phyloP scores from a whole-genome alignment of 2,888 invertebrate species.

The Andrena camellia region DNA sequence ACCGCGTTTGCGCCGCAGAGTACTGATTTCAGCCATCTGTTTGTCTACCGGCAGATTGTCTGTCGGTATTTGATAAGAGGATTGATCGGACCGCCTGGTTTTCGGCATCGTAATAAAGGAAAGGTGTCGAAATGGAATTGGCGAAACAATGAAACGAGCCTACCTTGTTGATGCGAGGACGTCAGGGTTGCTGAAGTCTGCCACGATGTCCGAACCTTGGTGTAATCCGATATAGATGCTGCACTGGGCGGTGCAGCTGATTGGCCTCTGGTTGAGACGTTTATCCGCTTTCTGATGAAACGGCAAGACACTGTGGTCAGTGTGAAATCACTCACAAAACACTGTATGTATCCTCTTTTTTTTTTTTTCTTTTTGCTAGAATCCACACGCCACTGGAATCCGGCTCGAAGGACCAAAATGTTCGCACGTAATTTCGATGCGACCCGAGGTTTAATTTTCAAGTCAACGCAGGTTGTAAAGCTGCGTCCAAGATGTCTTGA shows the following conservation, averaged over 20 bases:
- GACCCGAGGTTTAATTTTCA: too few species aligned
- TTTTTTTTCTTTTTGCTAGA: neutral
- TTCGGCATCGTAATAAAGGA: neutral
- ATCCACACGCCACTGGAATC: neutral
- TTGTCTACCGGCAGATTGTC: neutral
- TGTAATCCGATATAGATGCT: neutral
- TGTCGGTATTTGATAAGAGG: neutral
- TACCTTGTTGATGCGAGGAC: slow-evolving; percentile 1
- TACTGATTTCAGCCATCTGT: neutral
- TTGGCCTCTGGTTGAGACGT: neutral
- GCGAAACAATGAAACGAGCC: neutral
- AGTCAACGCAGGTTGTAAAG: too few species aligned
- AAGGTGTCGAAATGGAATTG: neutral
- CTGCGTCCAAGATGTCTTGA: too few species aligned
- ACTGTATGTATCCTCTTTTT: too few species aligned
- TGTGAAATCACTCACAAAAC: neutral
- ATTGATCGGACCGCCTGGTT: neutral
- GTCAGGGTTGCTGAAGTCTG: neutral
- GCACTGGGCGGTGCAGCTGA: neutral
- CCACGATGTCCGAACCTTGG: neutral
- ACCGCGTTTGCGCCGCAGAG: neutral
- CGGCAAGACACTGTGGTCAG: neutral
- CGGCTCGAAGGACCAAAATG: slow-evolving; percentile 1
- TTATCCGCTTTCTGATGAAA: neutral
- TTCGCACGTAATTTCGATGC: too few species aligned